A percentile compares a stretch with the other conserved stretches of the same genome.
These are phyloP conservation scores for Gallinago solitaria DNA, from an alignment of 2,797 vertebrate genomes.

Conservation along the genomic window DNA sequence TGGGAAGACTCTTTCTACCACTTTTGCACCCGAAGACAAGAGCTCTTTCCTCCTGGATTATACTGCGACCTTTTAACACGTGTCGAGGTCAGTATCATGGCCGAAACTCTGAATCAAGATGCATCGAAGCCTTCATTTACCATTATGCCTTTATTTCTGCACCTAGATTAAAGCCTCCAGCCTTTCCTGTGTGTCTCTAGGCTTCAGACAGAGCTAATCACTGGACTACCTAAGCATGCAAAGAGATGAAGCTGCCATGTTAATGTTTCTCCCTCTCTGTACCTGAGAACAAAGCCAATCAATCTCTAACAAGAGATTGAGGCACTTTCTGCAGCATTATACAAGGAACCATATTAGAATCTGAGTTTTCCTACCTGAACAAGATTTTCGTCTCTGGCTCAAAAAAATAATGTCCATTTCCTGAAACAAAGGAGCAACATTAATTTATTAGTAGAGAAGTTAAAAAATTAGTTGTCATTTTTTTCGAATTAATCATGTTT, in stretches of 20 bases:
- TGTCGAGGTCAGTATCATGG: neutral
- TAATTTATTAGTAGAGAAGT: neutral
- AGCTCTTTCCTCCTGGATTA: neutral
- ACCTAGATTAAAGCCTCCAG: neutral
- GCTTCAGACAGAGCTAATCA: neutral
- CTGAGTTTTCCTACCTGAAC: neutral
- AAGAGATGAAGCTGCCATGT: neutral
- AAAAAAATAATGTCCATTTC: neutral
- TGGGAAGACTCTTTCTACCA: neutral
- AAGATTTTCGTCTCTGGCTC: neutral
- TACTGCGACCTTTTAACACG: neutral
- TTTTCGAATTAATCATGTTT: neutral
- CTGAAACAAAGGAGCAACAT: conserved; percentile 9
- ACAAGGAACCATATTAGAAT: neutral
- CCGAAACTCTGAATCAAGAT: neutral
- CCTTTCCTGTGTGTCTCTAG: neutral
- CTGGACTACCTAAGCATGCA: neutral
- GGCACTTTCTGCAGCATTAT: neutral
- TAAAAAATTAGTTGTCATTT: neutral
- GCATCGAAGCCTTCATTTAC: neutral
- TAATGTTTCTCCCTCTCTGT: neutral
- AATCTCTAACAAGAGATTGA: neutral
- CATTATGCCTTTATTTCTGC: neutral
- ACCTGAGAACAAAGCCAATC: neutral
- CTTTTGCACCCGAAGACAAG: neutral